phyloP scores from a whole-genome alignment of 2,888 invertebrate species.

The Arrhopalites spinosus region DNA sequence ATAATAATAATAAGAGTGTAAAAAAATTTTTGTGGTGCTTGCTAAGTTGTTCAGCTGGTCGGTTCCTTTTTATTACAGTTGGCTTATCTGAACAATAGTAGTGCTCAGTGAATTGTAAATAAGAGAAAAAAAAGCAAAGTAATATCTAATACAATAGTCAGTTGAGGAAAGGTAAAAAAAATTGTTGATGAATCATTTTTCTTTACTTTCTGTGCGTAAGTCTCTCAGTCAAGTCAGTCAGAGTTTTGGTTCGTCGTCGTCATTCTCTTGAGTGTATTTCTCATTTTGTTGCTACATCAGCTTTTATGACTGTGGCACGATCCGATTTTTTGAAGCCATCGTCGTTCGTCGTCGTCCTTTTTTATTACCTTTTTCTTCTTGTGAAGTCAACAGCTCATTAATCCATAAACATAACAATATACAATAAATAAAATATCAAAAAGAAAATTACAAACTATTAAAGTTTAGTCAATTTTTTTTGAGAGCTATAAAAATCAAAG shows the following conservation, averaged over 20 bases:
- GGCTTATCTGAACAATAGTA: constrained; percentile 8
- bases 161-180: not conserved
- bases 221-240: not conserved
- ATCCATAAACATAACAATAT: not conserved
- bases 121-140: not conserved
- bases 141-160: not conserved
- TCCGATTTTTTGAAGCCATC: too few species aligned
- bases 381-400: constrained; percentile 3
- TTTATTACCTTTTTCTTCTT: not conserved
- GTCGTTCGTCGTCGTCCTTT: too few species aligned
- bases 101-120: constrained; percentile 11
- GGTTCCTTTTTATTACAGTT: not conserved
- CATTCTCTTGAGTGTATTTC: not conserved
- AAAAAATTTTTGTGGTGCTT: constrained; percentile 9
- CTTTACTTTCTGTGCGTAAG: not conserved
- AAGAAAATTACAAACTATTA: not conserved
- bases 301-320: not conserved
- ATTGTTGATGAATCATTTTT: constrained; percentile 14
- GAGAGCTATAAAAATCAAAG: not conserved
- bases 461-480: not conserved
- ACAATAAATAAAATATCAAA: constrained; percentile 1
- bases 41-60: constrained; percentile 4
- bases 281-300: not conserved
- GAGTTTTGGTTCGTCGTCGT: too few species aligned
- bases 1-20: constrained; percentile 2